Percentiles rank a stretch among this genome's conserved stretches.
phyloP scores from a whole-genome alignment of 1,140 invertebrate genomes.

The Heterodera schachtii region DNA sequence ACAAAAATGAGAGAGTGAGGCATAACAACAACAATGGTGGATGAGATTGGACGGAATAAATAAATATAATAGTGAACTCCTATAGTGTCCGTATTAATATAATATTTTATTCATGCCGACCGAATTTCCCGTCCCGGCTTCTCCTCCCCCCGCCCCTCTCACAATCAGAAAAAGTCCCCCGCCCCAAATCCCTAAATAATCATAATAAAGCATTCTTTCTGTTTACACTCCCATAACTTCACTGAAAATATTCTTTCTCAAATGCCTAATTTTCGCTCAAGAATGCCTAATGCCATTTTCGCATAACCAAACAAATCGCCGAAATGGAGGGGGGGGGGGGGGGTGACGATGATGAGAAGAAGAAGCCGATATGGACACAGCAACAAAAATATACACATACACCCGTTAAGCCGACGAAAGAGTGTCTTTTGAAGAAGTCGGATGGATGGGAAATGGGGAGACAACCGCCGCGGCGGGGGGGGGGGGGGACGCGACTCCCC shows the following conservation, averaged over 20 bases:
- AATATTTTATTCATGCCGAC: background rate
- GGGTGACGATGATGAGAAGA: background rate
- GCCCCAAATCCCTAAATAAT: too few relatives aligned
- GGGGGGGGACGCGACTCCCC: too few relatives aligned
- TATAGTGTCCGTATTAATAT: too few relatives aligned
- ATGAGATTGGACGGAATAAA: background rate
- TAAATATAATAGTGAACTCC: too few relatives aligned
- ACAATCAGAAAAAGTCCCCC: background rate
- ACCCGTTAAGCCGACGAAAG: background rate
- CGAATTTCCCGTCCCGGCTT: background rate
- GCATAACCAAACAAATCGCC: slow-evolving; percentile 1
- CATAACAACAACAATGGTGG: background rate
- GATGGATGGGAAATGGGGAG: background rate
- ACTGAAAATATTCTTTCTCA: background rate
- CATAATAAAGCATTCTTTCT: too few relatives aligned
- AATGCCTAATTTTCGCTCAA: background rate
- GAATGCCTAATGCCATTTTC: slow-evolving; percentile 2
- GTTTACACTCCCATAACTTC: too few relatives aligned
- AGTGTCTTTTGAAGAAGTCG: background rate
- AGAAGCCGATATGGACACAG: background rate
- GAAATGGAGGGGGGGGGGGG: background rate
- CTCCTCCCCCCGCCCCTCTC: background rate
- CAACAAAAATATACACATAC: background rate
- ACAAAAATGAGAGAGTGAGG: background rate
- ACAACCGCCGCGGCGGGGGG: background rate